These are phyloP conservation scores for Aphrophora alni DNA, from an alignment of 2,888 invertebrate genomes.

Conservation along the genomic window DNA sequence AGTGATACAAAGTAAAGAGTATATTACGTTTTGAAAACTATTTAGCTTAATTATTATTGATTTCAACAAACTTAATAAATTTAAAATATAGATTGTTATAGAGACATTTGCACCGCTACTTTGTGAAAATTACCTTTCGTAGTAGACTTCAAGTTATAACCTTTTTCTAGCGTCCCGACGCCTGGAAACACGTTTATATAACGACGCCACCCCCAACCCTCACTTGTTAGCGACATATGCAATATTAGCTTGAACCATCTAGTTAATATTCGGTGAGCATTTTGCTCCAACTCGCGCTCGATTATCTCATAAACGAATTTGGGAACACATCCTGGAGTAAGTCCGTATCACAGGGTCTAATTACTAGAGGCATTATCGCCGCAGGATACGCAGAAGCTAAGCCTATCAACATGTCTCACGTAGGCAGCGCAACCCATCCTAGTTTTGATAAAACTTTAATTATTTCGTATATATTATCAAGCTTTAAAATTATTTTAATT, in stretches of 20 bases:
- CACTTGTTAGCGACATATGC: neutral
- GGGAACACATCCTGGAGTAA: constrained; percentile 7
- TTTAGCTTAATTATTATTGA: no score
- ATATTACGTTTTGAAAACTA: no score
- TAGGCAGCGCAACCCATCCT: neutral
- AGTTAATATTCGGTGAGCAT: constrained; percentile 21
- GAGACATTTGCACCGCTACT: no score
- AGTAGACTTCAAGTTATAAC: no score
- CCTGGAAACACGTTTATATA: neutral
- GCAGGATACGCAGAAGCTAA: neutral
- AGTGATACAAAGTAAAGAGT: no score
- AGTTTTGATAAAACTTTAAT: neutral
- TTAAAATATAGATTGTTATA: no score
- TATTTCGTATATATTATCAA: no score
- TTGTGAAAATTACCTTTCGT: no score
- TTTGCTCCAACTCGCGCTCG: constrained; percentile 16
- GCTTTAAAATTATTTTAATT: no score
- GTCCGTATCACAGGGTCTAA: neutral
- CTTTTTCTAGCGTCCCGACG: constrained; percentile 5
- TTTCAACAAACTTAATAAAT: no score
- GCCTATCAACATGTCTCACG: neutral
- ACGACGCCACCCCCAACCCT: neutral
- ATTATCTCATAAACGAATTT: constrained; percentile 35
- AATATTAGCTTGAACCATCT: constrained; percentile 2
- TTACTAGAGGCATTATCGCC: neutral